Evolutionary conservation across 2,797 vertebrate genomes (phyloP).

Genomic region (Sebastolobus altivelis): DNA sequence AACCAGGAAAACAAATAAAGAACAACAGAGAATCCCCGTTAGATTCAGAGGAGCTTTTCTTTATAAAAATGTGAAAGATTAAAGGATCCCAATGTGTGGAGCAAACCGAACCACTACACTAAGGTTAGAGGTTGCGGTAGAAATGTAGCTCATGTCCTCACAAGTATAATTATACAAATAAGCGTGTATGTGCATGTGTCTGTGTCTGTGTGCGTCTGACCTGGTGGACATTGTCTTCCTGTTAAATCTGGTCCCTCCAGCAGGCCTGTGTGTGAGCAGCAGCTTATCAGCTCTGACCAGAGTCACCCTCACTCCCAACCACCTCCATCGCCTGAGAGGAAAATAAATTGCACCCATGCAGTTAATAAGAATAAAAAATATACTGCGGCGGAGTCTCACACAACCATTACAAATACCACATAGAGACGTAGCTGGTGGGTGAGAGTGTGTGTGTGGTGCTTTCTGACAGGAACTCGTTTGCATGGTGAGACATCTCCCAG

Average conservation of each 20-base stretch:
- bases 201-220: slow-evolving; percentile 69
- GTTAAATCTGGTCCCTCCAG: slow-evolving; percentile 93
- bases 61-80: no score
- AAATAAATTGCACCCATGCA: slow-evolving; percentile 96
- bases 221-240: slow-evolving; percentile 93
- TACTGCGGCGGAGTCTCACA: slow-evolving; percentile 90
- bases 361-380: slow-evolving; percentile 96
- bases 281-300: slow-evolving; percentile 95
- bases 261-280: slow-evolving; percentile 84
- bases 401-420: slow-evolving; percentile 85
- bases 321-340: slow-evolving; percentile 93
- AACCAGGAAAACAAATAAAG: no score
- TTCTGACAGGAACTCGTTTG: slow-evolving; percentile 72
- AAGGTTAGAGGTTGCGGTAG: background rate
- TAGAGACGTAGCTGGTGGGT: slow-evolving; percentile 73
- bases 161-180: slow-evolving; percentile 20
- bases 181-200: slow-evolving; percentile 30
- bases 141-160: slow-evolving; percentile 20
- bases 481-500: slow-evolving; percentile 56
- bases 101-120: no score
- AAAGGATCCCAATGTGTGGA: no score
- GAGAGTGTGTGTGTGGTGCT: background rate
- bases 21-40: no score
- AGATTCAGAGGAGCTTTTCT: no score
- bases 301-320: slow-evolving; percentile 82